Evolutionary conservation across 2,113 vertebrate genomes (phyloP), one percentile per base, ranked within the genome.

Genomic region (Oceanites oceanicus): DNA sequence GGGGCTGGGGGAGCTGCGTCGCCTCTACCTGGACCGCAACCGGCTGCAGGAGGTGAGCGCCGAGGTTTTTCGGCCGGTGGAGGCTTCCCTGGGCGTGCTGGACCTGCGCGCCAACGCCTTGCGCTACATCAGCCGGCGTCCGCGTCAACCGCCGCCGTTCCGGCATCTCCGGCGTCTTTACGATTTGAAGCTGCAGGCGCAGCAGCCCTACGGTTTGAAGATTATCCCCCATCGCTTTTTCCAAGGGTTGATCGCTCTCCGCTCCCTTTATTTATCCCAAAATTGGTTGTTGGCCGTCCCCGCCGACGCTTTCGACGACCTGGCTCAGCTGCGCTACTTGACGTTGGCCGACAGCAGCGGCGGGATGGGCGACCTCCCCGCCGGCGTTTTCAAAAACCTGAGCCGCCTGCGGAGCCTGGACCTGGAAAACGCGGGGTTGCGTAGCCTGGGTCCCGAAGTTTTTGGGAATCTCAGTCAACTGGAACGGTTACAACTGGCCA

Each of bases 381-480:
- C 98, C 1, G 98, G 98, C 10, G 67, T 98, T 75, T 99, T 99
- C 95, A 98, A 98, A 96, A 99, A 98, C 86, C 97, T 99, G 23
- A 92, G 53, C 59, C 97, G 94, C 23, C 85, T 99, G 59, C 95
- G 70, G 32, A 85, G 6, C n/a, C 91, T 99, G 62, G 36, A 72
- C 44, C 76, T 98, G 81, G 98, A 99, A 97, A 99, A 98, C 12
- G 96, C 93, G 7, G 97, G 97, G 45, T 96, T 99, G 49, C 77
- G 88, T 3, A 78, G 84, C 49, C 25, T 94, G 5, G 84, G 66
- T 2, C 72, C 61, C 2, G 72, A 98, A 2, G 98, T 99, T 32
- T 98, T 99, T 12, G 98, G 98, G 27, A 98, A 98, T 88, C 98
- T 99, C 26, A 98, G 98, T 32, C 63, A 18, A 34, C 87, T 99